phyloP scores from a whole-genome alignment of 2,888 invertebrate species.

The Cataglyphis rosenhaueri region DNA sequence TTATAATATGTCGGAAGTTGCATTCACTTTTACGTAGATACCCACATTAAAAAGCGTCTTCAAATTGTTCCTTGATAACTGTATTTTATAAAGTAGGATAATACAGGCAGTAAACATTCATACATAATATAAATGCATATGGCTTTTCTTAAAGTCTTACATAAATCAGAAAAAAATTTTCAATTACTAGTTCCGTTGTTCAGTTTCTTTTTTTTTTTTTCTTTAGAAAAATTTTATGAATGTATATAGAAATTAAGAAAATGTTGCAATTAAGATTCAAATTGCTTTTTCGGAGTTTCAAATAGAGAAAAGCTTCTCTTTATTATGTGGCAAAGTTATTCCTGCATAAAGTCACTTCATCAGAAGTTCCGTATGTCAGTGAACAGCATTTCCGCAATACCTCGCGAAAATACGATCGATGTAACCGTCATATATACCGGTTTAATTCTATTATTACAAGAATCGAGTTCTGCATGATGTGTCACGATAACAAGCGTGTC shows the following conservation, averaged over 20 bases:
- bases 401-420: conserved; percentile 36
- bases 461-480: conserved; percentile 34
- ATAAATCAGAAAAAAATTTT: conserved; percentile 26
- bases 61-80: conserved; percentile 7
- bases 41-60: conserved; percentile 9
- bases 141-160: conserved; percentile 15
- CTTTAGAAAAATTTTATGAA: not conserved
- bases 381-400: conserved; percentile 7
- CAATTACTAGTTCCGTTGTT: conserved; percentile 23
- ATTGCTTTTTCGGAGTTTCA: not conserved
- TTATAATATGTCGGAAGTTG: not conserved
- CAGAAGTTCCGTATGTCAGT: not conserved
- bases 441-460: conserved; percentile 51
- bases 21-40: not conserved
- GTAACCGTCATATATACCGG: conserved; percentile 15
- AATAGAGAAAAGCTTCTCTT: not conserved
- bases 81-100: conserved; percentile 36
- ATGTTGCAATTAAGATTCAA: not conserved
- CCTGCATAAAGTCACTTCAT: not conserved
- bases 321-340: not conserved
- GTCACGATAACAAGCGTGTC: conserved; percentile 19
- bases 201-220: conserved; percentile 8
- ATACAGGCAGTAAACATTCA: conserved; percentile 5
- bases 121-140: conserved; percentile 13
- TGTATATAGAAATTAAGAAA: not conserved